Percentiles rank a stretch among this genome's conserved stretches.
Conservation (phyloP, 2,888 invertebrate genomes). For the Rambutsinella grinnellia region DNA sequence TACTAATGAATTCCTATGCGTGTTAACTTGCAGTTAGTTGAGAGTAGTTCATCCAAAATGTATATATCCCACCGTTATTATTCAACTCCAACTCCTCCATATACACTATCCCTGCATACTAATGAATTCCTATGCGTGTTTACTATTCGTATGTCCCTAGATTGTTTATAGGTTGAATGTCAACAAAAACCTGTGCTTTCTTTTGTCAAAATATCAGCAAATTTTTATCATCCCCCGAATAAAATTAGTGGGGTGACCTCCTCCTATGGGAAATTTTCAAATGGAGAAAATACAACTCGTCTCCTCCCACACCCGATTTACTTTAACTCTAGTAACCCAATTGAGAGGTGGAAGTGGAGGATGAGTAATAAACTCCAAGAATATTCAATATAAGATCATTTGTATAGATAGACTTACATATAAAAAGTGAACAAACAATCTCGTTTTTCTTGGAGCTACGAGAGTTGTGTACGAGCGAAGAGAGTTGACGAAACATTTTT, state of each 20-base stretch:
- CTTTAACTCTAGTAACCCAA: slow-evolving; percentile 40
- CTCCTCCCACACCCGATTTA: slow-evolving; percentile 30
- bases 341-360: slow-evolving; percentile 39
- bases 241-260: not conserved
- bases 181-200: slow-evolving; percentile 20
- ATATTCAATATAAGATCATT: slow-evolving; percentile 26
- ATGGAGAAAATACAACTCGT: slow-evolving; percentile 7
- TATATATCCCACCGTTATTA: too few relatives aligned
- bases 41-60: too few relatives aligned
- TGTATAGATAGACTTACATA: not conserved
- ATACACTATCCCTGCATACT: too few relatives aligned
- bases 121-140: too few relatives aligned
- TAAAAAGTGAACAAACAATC: not conserved
- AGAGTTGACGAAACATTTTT: slow-evolving; percentile 21
- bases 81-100: too few relatives aligned
- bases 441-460: slow-evolving; percentile 33
- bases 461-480: too few relatives aligned
- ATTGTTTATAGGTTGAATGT: too few relatives aligned
- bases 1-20: too few relatives aligned
- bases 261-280: slow-evolving; percentile 15
- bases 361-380: slow-evolving; percentile 41
- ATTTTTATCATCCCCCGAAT: not conserved
- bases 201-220: slow-evolving; percentile 8
- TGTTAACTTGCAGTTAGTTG: too few relatives aligned
- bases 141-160: too few relatives aligned